Conservation (phyloP, 2,888 invertebrate species). For the Cynaeus angustus region DNA sequence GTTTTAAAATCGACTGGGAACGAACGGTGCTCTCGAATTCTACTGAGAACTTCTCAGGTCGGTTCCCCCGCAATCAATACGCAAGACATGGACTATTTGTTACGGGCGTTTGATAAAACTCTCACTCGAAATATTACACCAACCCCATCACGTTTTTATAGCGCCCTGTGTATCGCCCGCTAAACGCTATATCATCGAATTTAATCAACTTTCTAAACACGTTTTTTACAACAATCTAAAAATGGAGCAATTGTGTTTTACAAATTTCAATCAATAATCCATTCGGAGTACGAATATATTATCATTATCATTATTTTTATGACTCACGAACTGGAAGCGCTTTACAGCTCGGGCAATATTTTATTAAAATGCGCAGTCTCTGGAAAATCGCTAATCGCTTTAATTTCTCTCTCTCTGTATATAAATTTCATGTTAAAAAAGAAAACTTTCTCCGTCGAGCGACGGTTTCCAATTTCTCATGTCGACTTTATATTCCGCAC, state of each 20-base stretch:
- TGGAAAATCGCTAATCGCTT: conserved; percentile 20
- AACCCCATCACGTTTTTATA: conserved; percentile 35
- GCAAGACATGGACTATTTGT: conserved; percentile 62
- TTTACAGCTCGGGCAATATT: too few species aligned
- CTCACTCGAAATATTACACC: conserved; percentile 43
- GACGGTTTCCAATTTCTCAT: conserved; percentile 37
- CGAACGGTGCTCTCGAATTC: conserved; percentile 16
- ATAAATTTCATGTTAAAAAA: conserved; percentile 24
- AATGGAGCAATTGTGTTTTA: too few species aligned
- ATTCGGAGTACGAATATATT: too few species aligned
- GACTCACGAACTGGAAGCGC: too few species aligned
- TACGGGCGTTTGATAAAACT: conserved; percentile 51
- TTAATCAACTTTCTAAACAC: background rate
- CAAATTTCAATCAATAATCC: too few species aligned
- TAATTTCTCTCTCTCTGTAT: background rate
- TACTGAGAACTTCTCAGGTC: conserved; percentile 41
- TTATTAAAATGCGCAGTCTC: background rate
- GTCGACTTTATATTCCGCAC: conserved; percentile 46
- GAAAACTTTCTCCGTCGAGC: conserved; percentile 21
- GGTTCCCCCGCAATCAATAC: conserved; percentile 58
- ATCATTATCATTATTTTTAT: too few species aligned
- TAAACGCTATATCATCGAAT: conserved; percentile 4
- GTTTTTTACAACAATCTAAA: background rate
- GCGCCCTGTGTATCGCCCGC: background rate
- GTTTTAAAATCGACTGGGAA: conserved; percentile 48